Base-by-base conservation (phyloP, 2,113 vertebrate species). In the Pterocles burchelli region DNA sequence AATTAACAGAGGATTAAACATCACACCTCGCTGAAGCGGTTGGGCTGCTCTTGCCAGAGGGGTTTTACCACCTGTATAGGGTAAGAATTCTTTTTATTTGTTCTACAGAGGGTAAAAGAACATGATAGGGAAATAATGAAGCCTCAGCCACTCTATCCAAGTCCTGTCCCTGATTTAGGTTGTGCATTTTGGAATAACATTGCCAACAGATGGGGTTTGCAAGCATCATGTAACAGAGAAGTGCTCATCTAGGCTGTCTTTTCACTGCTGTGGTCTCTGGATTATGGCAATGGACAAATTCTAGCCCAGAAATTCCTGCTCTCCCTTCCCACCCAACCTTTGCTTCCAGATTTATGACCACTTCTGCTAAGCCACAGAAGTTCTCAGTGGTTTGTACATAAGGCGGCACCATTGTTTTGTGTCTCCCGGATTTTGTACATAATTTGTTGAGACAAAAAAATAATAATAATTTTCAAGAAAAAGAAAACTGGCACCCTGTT, bases 1-100 rank as follows among this genome's bases (percentile, higher is more conserved):
- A 96, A 96, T 94, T 94, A 96, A 80, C 66, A 86, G n/a, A 85
- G 80, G 82, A 94, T 95, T 95, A 96, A 93, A 89, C 84, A 75
- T 29, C 82, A 34, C 4, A 3, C 66, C 88, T 90, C 0, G 1
- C 65, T 75, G 88, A 90, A 72, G 82, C 59, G 84, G 79, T 49
- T 77, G 88, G 65, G 34, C 77, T 93, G 76, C 85, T 89, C 76
- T 96, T 0, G 54, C 88, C 95, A 90, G 93, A 95, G 90, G 89
- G 68, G n/a, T 94, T 93, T 95, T 95, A 90, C 93, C 76, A 93
- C 88, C 80, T 92, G 83, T 85, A 66, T 57, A 79, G 49, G 81
- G 49, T 57, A 95, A 78, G 31, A 75, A 91, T 13, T 45, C 70
- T 87, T 93, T 95, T 83, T 65, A 62, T 49, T 90, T 80, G 63